Conservation (phyloP, 1,140 invertebrate genomes). For the Neodiprion lecontei region DNA sequence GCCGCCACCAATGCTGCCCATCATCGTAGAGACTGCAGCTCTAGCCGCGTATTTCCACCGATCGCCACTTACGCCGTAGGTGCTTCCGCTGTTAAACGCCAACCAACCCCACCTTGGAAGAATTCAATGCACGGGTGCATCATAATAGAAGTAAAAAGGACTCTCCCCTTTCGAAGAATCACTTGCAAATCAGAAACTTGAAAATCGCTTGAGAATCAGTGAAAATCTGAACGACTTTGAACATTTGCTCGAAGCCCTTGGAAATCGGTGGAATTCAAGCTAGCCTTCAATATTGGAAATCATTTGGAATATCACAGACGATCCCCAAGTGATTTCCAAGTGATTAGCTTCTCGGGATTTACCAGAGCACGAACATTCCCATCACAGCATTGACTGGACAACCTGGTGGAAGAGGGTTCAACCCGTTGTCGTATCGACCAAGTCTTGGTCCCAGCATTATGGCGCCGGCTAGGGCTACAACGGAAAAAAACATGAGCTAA, state of each 20-base stretch:
- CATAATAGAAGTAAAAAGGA: no score
- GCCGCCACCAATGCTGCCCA: constrained; percentile 89
- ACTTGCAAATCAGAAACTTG: no score
- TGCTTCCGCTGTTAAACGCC: constrained; percentile 92
- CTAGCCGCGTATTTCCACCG: constrained; percentile 89
- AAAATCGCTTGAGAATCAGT: no score
- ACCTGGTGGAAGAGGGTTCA: constrained; percentile 79
- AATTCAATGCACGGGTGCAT: background rate
- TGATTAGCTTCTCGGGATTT: constrained; percentile 19
- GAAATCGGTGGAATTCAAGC: no score
- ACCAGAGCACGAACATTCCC: constrained; percentile 92
- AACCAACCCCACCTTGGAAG: constrained; percentile 82
- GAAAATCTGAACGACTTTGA: no score
- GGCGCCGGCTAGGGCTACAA: constrained; percentile 82
- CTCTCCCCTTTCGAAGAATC: no score
- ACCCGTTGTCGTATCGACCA: constrained; percentile 84
- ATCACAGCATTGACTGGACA: constrained; percentile 90
- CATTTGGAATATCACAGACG: background rate
- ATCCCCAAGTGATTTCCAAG: background rate
- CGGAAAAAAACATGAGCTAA: constrained; percentile 20
- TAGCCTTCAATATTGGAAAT: no score
- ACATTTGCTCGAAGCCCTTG: no score
- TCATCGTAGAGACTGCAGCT: constrained; percentile 88
- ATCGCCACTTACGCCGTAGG: constrained; percentile 75
- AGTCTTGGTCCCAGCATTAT: constrained; percentile 88